Evolutionary conservation across 2,888 invertebrate genomes (phyloP), one percentile per base, ranked within the genome.

Genomic region (Chouioia cunea): DNA sequence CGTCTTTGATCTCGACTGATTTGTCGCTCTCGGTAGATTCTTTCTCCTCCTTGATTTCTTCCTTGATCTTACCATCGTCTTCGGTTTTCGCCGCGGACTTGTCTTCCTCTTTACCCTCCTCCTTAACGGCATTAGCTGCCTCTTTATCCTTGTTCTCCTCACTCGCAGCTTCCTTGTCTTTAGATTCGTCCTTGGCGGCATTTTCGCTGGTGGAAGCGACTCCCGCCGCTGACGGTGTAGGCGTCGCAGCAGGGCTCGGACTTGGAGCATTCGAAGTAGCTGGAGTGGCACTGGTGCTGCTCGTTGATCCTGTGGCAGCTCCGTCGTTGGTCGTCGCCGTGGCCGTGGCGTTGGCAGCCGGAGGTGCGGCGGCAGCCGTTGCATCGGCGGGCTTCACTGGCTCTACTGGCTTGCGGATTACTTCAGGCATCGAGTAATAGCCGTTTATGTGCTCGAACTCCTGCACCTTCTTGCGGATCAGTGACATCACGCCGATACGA

Each of bases 401-500:
- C 77, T 93, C 92, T 1, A 93, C 91, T 0, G 94, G 92, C 83
- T 93, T 95, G 57, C 93, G 90, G 76, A 94, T 92, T 79, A 95
- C 88, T 84, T 96, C 96, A 0, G 98, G 97, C 96, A 99, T 97
- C 81, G 97, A 97, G 85, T 97, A 97, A 78, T 95, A 94, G 0
- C 99, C 99, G 84, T 99, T 99, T 74, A 98, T 97, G 81, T 95
- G 93, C 84, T 99, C 99, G 85, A 99, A 99, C 83, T 99, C 99
- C 84, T 98, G 98, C 44, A 99, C 97, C 88, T 99, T 99, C 87
- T 99, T 99, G 70, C 99, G 90, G 66, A 99, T 99, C 22, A 99
- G 88, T 16, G 97, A 97, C 99, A 99, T 99, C 0, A 99, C 97
- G 15, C 99, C 99, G 76, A 99, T 99, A 76, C 99, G 89, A 0